These are phyloP conservation scores for Frankliniella intonsa DNA, from an alignment of 2,888 invertebrate species.

Conservation along the genomic window DNA sequence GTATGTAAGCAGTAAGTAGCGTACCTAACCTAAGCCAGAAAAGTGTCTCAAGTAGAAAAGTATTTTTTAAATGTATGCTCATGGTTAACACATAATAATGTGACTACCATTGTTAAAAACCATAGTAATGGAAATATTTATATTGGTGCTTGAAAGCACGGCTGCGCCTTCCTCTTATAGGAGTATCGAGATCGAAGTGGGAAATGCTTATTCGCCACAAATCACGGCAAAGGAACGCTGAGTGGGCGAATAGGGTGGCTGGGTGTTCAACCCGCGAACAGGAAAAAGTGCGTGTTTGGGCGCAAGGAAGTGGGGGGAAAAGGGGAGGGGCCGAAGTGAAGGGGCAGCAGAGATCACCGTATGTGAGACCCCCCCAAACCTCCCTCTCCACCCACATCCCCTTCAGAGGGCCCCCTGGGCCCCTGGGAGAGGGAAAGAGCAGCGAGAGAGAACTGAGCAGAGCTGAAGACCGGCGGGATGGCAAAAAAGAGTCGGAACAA, in stretches of 20 bases:
- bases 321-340: neutral
- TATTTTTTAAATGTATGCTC: too few species aligned
- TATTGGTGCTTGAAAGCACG: too few species aligned
- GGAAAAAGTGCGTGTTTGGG: neutral
- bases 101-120: too few species aligned
- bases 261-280: neutral
- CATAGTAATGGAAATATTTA: neutral
- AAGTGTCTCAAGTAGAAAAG: too few species aligned
- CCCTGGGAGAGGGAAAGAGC: neutral
- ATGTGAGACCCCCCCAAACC: neutral
- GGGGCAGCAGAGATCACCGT: neutral
- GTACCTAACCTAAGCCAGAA: too few species aligned
- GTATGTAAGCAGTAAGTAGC: too few species aligned
- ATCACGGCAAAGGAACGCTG: neutral
- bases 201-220: neutral
- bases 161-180: neutral
- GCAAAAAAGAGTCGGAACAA: neutral
- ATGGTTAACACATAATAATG: too few species aligned
- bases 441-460: neutral
- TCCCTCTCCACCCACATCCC: neutral
- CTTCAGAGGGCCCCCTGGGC: neutral
- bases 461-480: neutral
- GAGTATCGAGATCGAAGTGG: neutral
- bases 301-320: neutral
- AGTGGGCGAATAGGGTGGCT: neutral